Evolutionary conservation across 1,140 invertebrate species (phyloP).

Genomic region (Drosophila tristis): DNA sequence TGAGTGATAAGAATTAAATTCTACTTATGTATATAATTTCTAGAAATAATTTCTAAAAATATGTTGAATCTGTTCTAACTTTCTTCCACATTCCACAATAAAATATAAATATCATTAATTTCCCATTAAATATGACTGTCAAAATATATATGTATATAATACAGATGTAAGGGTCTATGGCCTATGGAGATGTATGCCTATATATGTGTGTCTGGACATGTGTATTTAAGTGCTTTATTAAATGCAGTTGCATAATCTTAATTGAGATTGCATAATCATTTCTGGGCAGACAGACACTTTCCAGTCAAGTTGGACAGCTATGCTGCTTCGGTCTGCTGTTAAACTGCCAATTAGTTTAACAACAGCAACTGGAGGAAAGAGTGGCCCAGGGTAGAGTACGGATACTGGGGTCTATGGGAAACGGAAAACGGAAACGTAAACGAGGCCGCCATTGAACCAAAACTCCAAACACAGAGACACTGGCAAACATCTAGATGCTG

Average conservation of each 20-base stretch:
- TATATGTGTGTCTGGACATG: too few species aligned
- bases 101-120: too few species aligned
- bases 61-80: too few species aligned
- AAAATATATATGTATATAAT: too few species aligned
- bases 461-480: conserved; percentile 19
- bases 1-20: too few species aligned
- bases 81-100: too few species aligned
- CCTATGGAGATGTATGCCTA: too few species aligned
- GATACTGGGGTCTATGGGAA: conserved; percentile 4
- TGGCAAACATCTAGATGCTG: not conserved
- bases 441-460: conserved; percentile 21
- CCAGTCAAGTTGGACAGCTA: conserved; percentile 47
- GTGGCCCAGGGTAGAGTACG: not conserved
- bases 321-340: conserved; percentile 52
- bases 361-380: conserved; percentile 19
- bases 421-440: conserved; percentile 37
- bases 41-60: too few species aligned
- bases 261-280: conserved; percentile 76
- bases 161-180: too few species aligned
- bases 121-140: too few species aligned
- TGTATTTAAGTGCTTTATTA: conserved; percentile 22
- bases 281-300: conserved; percentile 22
- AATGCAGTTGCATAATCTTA: conserved; percentile 59
- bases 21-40: too few species aligned
- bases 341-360: conserved; percentile 72